Evolutionary conservation across 2,888 invertebrate genomes (phyloP).

Genomic region (Eupithecia abbreviata): DNA sequence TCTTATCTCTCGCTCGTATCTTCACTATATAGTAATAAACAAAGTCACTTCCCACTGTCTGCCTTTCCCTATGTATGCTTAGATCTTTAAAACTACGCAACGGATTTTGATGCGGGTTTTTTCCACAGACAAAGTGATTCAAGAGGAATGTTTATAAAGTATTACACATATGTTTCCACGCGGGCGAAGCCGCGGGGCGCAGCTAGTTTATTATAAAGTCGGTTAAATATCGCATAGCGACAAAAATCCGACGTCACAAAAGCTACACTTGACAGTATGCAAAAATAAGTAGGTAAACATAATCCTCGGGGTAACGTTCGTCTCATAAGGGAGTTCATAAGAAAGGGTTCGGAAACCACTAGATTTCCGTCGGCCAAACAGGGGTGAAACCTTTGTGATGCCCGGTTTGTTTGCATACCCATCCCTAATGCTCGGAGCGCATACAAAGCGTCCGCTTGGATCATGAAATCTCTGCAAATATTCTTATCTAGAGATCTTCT

Average conservation of each 20-base stretch:
- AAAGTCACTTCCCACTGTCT: too few relatives aligned
- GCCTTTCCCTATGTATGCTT: too few relatives aligned
- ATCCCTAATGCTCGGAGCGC: conserved; percentile 32
- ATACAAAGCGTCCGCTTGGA: not conserved
- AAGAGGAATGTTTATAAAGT: too few relatives aligned
- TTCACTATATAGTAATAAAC: too few relatives aligned
- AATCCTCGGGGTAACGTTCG: not conserved
- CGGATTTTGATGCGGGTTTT: too few relatives aligned
- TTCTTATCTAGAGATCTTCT: conserved; percentile 11
- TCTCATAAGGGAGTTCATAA: conserved; percentile 1
- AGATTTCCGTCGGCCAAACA: conserved; percentile 38
- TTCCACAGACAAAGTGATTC: too few relatives aligned
- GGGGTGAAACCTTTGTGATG: conserved; percentile 32
- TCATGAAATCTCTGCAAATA: conserved; percentile 37
- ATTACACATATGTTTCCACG: too few relatives aligned
- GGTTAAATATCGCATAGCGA: not conserved
- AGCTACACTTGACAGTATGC: not conserved
- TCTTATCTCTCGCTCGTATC: too few relatives aligned
- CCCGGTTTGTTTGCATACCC: conserved; percentile 40
- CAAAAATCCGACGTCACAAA: not conserved
- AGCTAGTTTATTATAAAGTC: too few relatives aligned
- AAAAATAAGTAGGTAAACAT: not conserved
- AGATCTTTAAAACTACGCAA: too few relatives aligned
- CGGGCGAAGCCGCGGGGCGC: too few relatives aligned
- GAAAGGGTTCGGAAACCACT: conserved; percentile 34